phyloP scores from a whole-genome alignment of 2,888 invertebrate genomes.

The Protonemura montana region DNA sequence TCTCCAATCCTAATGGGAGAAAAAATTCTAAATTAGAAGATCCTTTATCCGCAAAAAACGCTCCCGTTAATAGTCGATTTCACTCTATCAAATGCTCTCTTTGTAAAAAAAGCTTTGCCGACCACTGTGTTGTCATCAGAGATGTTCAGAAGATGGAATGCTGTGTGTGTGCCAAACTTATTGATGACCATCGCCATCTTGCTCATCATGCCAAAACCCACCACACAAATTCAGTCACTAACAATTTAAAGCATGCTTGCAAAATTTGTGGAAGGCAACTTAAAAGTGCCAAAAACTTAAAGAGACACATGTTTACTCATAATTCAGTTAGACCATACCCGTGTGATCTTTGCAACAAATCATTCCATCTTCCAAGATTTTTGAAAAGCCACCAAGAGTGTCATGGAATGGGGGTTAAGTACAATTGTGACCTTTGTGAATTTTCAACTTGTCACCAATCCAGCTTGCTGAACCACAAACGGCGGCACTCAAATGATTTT shows the following conservation, averaged over 20 bases:
- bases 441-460: slow-evolving; percentile 55
- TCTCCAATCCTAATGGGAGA: background rate
- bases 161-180: background rate
- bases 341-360: slow-evolving; percentile 55
- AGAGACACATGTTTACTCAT: slow-evolving; percentile 56
- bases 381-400: slow-evolving; percentile 55
- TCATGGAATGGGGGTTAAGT: slow-evolving; percentile 54
- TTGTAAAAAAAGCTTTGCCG: background rate
- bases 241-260: background rate
- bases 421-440: slow-evolving; percentile 55
- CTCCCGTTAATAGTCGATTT: background rate
- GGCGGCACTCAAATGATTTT: slow-evolving; percentile 55
- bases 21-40: background rate
- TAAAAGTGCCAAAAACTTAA: slow-evolving; percentile 48
- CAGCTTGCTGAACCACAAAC: slow-evolving; percentile 57
- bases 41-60: background rate
- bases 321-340: slow-evolving; percentile 53
- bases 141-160: background rate
- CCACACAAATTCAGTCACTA: background rate
- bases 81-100: background rate
- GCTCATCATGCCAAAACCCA: background rate
- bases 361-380: slow-evolving; percentile 51
- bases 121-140: background rate
- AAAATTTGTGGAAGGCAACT: slow-evolving; percentile 43
- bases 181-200: background rate